These are phyloP conservation scores for Heliothis subflexa DNA, from an alignment of 1,140 invertebrate genomes.

Conservation along the genomic window DNA sequence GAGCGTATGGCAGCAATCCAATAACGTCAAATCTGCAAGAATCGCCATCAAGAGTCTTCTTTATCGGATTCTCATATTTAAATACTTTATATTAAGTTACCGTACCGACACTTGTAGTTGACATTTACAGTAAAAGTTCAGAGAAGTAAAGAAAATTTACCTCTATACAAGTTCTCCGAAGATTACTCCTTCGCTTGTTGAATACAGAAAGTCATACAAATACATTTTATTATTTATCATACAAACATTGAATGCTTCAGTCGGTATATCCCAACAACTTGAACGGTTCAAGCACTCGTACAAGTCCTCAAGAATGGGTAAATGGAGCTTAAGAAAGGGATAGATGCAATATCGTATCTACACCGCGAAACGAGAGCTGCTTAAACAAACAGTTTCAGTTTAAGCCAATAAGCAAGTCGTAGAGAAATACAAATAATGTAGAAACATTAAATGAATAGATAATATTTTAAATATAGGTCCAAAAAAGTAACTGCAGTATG, in stretches of 20 bases:
- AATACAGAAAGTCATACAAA: not conserved
- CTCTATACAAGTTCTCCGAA: too few relatives aligned
- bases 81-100: constrained; percentile 27
- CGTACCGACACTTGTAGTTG: not conserved
- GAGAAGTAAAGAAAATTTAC: not conserved
- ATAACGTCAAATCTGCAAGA: constrained; percentile 38
- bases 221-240: not conserved
- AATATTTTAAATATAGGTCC: too few relatives aligned
- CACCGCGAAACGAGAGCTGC: not conserved
- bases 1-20: constrained; percentile 36
- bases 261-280: too few relatives aligned
- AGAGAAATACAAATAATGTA: too few relatives aligned
- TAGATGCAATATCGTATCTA: not conserved
- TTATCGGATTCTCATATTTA: constrained; percentile 11
- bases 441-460: too few relatives aligned
- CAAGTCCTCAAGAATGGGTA: not conserved
- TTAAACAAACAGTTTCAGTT: not conserved
- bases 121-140: not conserved
- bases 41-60: constrained; percentile 8
- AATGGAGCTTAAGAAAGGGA: not conserved
- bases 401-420: not conserved
- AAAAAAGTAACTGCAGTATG: too few relatives aligned
- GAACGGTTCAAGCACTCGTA: not conserved
- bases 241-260: not conserved
- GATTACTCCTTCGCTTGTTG: too few relatives aligned